Base-by-base conservation (phyloP, 2,113 vertebrate species). In the Lipotes vexillifer region DNA sequence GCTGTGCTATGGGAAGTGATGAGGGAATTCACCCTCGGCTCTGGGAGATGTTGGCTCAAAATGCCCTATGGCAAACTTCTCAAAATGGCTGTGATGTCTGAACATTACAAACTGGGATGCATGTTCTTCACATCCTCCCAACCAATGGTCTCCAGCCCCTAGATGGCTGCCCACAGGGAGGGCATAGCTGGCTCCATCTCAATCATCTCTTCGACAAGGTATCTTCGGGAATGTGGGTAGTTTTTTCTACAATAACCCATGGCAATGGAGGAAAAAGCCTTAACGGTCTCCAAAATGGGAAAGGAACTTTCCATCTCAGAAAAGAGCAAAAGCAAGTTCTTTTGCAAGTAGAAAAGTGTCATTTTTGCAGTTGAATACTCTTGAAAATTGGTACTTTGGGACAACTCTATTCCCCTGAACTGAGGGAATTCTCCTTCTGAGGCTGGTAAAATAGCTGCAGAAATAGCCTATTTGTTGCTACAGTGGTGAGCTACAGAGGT, bases 291-390 rank as follows among this genome's bases (percentile, higher is more conserved):
- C 87, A 97, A 95, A 97, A 97, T 93, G 81, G 90, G 59, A 97
- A 96, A 81, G 25, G 92, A 93, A 33, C 61, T 88, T 97, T 93
- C 74, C 44, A 38, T 46, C 71, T 97, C 71, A 96, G 93, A 94
- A 94, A 97, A 97, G 57, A 94, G 94, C 65, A 82, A 95, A 97
- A 81, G 74, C 87, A 86, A 97, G 87, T 93, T 96, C 78, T 96
- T 97, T 93, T 83, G 88, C 87, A 97, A 95, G 77, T 91, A 94
- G 83, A 69, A 93, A 94, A 96, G 96, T 90, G 20, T 89, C 95
- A 93, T 96, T 98, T 97, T 93, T 97, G 95, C 96, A 97, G 95
- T 74, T 96, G 96, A 97, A 98, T 97, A 98, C 97, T 95, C 95
- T 88, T 97, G 95, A 97, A 98, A 98, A 97, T 97, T 97, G 90